Percentiles rank a stretch among this genome's conserved stretches.
These are phyloP conservation scores for Drosophila nigrodunni DNA, from an alignment of 1,140 invertebrate genomes.

Conservation along the genomic window DNA sequence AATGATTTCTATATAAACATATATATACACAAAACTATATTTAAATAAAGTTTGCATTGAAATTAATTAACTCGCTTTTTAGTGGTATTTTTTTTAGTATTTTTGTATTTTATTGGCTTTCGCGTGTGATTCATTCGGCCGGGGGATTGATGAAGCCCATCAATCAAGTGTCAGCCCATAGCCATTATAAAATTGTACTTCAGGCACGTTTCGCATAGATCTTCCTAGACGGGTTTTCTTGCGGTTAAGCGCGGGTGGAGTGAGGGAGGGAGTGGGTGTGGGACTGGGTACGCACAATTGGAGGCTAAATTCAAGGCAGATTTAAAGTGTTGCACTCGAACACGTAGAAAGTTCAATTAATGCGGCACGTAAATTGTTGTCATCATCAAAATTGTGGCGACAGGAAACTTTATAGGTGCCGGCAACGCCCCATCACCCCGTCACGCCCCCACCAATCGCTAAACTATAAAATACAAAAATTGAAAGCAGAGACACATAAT, in stretches of 20 bases:
- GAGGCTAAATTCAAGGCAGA: conserved; percentile 27
- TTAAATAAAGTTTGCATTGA: conserved; percentile 71
- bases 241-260: conserved; percentile 42
- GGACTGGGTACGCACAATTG: conserved; percentile 61
- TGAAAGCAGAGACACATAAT: conserved; percentile 17
- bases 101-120: conserved; percentile 26
- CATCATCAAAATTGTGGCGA: conserved; percentile 45
- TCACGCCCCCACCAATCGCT: conserved; percentile 52
- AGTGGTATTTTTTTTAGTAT: conserved; percentile 23
- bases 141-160: conserved; percentile 46
- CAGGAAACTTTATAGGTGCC: conserved; percentile 42
- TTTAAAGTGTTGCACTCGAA: conserved; percentile 62
- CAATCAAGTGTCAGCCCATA: conserved; percentile 54
- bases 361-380: conserved; percentile 76
- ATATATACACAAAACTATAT: conserved; percentile 47
- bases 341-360: conserved; percentile 83
- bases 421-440: background rate
- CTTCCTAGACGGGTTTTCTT: conserved; percentile 47
- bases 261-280: conserved; percentile 22
- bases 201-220: conserved; percentile 64
- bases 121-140: conserved; percentile 52
- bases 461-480: conserved; percentile 51
- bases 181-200: conserved; percentile 58
- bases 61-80: conserved; percentile 27
- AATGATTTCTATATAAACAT: conserved; percentile 60